Conservation (phyloP, 2,888 invertebrate species). For the Craniophora ligustri region DNA sequence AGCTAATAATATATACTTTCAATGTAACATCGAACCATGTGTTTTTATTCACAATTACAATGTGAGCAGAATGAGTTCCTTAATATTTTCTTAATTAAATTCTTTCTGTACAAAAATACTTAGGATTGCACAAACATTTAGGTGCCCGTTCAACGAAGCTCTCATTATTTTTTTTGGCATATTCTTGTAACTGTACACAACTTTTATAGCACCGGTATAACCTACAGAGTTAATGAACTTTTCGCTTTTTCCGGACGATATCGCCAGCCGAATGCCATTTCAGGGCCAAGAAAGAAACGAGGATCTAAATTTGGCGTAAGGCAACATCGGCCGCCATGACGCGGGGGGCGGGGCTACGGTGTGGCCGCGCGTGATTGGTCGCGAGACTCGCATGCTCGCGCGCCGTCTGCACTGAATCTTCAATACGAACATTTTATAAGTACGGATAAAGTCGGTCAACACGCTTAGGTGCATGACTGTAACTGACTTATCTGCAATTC, state of each 20-base stretch:
- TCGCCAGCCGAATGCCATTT: conserved; percentile 50
- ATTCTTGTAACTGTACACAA: background rate
- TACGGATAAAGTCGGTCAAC: conserved; percentile 43
- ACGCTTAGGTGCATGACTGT: conserved; percentile 30
- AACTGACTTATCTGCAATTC: conserved; percentile 10
- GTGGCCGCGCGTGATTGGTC: conserved; percentile 80
- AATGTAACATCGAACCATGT: too few species aligned
- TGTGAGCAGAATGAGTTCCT: background rate
- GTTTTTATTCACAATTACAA: too few species aligned
- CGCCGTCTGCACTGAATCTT: conserved; percentile 64
- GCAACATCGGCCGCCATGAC: conserved; percentile 82
- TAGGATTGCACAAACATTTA: background rate
- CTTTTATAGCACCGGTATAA: conserved; percentile 2
- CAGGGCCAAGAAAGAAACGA: conserved; percentile 68
- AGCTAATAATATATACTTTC: too few species aligned
- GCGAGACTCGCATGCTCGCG: conserved; percentile 72
- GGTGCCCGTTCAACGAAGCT: background rate
- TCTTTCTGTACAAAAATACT: background rate
- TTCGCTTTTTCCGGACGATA: conserved; percentile 48
- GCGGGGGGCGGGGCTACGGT: conserved; percentile 76
- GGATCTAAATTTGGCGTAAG: conserved; percentile 84
- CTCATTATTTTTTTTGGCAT: background rate
- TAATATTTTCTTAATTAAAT: background rate
- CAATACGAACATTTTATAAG: conserved; percentile 55
- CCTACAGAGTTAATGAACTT: conserved; percentile 49